Evolutionary conservation across 2,113 vertebrate genomes (phyloP), one percentile per base, ranked within the genome.

Genomic region (Aviceda subcristata): DNA sequence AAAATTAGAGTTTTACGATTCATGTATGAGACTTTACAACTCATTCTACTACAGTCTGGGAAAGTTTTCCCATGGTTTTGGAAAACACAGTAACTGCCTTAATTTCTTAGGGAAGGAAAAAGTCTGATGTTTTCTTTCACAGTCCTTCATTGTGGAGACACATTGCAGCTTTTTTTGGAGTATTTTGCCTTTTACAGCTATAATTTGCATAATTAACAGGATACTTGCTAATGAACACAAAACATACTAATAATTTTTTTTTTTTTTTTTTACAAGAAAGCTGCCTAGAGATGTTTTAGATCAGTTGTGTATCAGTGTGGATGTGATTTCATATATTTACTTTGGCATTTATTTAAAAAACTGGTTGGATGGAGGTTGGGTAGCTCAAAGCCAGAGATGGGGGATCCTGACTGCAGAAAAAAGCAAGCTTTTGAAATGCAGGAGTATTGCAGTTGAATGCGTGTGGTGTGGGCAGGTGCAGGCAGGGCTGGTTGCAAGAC

Each of bases 1-100:
- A 75, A 94, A 96, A 74, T 71, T n/a, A 22, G 71, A 83, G 21
- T 88, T 97, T 63, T 91, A 90, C 56, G 14, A 39, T 82, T 94
- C 39, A 14, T 45, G 27, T 63, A 39, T 59, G 83, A 92, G 60
- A 51, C 69, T 82, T 92, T 79, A 60, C n/a, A 86, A 78, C 63
- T 83, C 50, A 10, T 90, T 90, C 71, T 74, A 2, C 41, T 77
- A 13, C 17, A 77, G 60, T 50, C 78, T 90, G 82, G 43, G 91
- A 95, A 94, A 80, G 73, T 86, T 83, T 51, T 43, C 45, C 41
- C 7, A 1, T 69, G 72, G 34, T 80, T 93, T 91, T 75, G 57
- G 39, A 81, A 93, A 92, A 57, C 51, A 24, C 34, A 72, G 32
- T 53, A 74, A 68, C 27, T 82, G 36, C 45, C 32, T 68, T 81